phyloP scores from a whole-genome alignment of 2,888 invertebrate species.

The Apamea crenata region DNA sequence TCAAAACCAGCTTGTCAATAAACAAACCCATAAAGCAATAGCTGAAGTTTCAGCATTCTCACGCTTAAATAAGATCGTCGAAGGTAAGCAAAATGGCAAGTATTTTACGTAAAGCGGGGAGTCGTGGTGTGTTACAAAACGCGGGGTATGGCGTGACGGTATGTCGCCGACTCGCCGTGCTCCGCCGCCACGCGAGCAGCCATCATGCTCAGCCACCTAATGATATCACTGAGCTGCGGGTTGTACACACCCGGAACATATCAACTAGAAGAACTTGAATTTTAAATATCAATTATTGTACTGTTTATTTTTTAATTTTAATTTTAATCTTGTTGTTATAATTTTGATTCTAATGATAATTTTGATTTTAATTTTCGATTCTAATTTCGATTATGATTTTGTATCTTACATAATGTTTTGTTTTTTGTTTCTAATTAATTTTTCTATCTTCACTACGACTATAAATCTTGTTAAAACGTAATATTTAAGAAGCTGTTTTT shows the following conservation, averaged over 20 bases:
- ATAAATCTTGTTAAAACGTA: too few species aligned
- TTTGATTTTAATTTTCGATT: too few species aligned
- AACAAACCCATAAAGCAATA: not conserved
- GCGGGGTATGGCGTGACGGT: constrained; percentile 70
- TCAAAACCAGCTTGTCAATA: not conserved
- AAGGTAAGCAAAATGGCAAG: constrained; percentile 19
- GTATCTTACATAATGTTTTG: too few species aligned
- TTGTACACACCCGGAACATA: constrained; percentile 15
- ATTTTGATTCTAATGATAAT: too few species aligned
- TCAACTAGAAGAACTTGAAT: too few species aligned
- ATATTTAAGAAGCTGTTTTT: too few species aligned
- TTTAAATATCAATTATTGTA: too few species aligned
- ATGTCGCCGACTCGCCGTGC: constrained; percentile 65
- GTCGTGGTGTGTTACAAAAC: constrained; percentile 64
- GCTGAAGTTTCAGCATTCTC: constrained; percentile 31
- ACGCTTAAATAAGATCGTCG: constrained; percentile 31
- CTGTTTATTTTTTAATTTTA: too few species aligned
- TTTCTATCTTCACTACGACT: too few species aligned
- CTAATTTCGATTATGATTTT: too few species aligned
- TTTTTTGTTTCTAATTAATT: too few species aligned
- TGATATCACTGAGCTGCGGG: constrained; percentile 43
- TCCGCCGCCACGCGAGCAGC: constrained; percentile 36
- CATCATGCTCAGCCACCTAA: constrained; percentile 42
- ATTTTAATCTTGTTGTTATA: too few species aligned
- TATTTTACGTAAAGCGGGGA: constrained; percentile 55